phyloP scores from a whole-genome alignment of 2,888 invertebrate genomes.

The Holacanthella duospinosa region DNA sequence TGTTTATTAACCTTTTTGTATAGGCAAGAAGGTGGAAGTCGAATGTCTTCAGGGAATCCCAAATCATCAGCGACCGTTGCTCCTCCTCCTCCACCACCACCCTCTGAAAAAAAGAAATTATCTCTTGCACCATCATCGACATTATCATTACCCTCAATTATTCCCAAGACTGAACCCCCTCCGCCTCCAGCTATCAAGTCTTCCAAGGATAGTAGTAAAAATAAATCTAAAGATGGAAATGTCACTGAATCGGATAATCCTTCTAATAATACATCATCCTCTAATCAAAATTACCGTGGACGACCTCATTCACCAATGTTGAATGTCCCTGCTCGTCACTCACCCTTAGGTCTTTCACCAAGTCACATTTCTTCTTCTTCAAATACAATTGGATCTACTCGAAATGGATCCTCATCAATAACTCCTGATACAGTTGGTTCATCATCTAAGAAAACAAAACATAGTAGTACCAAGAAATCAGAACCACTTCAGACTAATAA shows the following conservation, averaged over 20 bases:
- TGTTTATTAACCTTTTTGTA: conserved; percentile 36
- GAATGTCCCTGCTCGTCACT: conserved; percentile 6
- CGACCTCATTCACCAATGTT: conserved; percentile 12
- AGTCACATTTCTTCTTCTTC: conserved; percentile 12
- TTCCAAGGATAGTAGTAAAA: background rate
- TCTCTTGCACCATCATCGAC: background rate
- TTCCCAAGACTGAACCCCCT: conserved; percentile 12
- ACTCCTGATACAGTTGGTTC: background rate
- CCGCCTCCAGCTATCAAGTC: background rate
- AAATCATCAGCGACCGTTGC: too few relatives aligned
- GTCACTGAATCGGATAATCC: background rate
- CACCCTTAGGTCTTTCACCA: conserved; percentile 5
- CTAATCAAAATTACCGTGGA: background rate
- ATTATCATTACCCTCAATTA: conserved; percentile 6
- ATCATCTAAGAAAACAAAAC: too few relatives aligned
- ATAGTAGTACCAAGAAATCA: too few relatives aligned
- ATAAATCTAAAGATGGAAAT: background rate
- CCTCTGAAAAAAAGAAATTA: conserved; percentile 18
- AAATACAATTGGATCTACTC: background rate
- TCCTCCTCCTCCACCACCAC: background rate
- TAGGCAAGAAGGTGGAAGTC: conserved; percentile 22
- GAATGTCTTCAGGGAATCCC: conserved; percentile 3
- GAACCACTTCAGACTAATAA: background rate
- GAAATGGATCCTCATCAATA: background rate
- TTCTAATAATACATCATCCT: background rate